Evolutionary conservation across 2,113 vertebrate species (phyloP).

Genomic region (Alethe diademata): DNA sequence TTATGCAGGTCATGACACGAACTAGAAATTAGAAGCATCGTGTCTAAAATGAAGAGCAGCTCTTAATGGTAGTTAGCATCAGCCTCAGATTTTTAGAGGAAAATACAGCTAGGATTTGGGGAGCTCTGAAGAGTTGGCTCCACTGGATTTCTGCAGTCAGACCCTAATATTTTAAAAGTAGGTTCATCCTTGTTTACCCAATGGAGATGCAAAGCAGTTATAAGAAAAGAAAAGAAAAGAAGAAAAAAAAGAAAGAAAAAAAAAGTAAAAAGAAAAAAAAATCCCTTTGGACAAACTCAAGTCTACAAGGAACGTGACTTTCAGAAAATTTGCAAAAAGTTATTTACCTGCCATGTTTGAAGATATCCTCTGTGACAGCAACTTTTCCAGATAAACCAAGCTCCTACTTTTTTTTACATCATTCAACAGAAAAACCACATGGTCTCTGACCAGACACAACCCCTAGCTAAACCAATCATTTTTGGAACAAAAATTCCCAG

Average conservation of each 20-base stretch:
- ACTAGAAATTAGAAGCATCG: conserved; percentile 1
- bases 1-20: conserved; percentile 50
- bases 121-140: neutral
- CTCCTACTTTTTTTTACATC: neutral
- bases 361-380: neutral
- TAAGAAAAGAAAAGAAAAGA: neutral
- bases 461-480: neutral
- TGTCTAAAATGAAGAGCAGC: neutral
- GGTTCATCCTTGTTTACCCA: neutral
- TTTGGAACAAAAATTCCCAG: neutral
- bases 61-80: neutral
- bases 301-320: neutral
- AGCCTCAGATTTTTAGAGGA: neutral
- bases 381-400: neutral
- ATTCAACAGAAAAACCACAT: neutral
- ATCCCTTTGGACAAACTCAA: neutral
- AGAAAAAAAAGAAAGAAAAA: neutral
- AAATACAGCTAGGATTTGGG: neutral
- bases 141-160: neutral
- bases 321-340: neutral
- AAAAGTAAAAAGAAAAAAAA: neutral
- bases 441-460: neutral
- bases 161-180: neutral
- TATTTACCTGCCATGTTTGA: neutral
- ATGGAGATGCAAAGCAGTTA: neutral